phyloP scores from a whole-genome alignment of 2,113 vertebrate genomes.

The Solea solea region DNA sequence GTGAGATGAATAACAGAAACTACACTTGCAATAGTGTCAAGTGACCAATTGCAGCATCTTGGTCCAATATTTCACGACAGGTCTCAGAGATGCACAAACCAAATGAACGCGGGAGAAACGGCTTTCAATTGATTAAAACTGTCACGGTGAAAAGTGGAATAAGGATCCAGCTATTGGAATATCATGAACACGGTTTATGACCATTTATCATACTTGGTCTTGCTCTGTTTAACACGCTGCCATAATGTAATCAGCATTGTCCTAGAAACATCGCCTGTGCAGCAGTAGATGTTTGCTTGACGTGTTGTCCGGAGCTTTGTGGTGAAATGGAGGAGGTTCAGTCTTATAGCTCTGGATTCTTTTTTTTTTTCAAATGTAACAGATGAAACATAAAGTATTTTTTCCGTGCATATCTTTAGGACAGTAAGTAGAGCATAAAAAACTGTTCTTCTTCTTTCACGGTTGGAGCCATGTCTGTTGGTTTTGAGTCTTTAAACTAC shows the following conservation, averaged over 20 bases:
- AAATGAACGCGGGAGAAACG: slow-evolving; percentile 16
- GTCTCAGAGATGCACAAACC: neutral
- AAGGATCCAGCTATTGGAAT: slow-evolving; percentile 30
- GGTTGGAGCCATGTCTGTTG: no score
- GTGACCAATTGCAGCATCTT: neutral
- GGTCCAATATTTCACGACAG: neutral
- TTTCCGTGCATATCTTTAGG: neutral
- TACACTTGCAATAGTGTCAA: neutral
- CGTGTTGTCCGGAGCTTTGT: neutral
- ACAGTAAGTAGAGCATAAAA: no score
- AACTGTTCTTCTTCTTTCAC: no score
- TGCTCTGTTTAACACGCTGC: slow-evolving; percentile 55
- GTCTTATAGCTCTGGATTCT: neutral
- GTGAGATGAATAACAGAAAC: neutral
- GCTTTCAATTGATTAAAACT: slow-evolving; percentile 39
- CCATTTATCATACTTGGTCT: slow-evolving; percentile 48
- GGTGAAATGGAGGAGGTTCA: neutral
- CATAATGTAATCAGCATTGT: slow-evolving; percentile 22
- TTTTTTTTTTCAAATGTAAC: neutral
- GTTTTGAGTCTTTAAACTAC: no score
- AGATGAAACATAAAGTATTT: neutral
- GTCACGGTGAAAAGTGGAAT: slow-evolving; percentile 16
- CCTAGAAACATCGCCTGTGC: slow-evolving; percentile 19
- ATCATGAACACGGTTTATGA: slow-evolving; percentile 32
- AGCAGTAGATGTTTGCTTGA: neutral